phyloP scores from a whole-genome alignment of 2,797 vertebrate species.

The Micromesistius poutassou region DNA sequence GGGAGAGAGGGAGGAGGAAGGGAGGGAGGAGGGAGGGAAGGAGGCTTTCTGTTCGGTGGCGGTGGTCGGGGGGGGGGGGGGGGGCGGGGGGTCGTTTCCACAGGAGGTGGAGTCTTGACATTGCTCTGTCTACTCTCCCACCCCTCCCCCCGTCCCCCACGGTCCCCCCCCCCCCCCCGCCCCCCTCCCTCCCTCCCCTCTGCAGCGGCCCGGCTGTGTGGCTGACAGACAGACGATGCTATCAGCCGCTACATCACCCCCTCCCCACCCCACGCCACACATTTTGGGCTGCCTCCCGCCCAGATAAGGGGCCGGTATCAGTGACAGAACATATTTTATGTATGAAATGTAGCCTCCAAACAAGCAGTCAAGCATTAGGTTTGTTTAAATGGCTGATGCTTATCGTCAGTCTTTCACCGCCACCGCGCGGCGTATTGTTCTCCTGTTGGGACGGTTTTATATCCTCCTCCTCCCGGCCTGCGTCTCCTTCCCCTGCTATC shows the following conservation, averaged over 20 bases:
- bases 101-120: too few species aligned
- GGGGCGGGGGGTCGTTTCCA: too few species aligned
- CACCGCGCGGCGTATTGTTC: conserved; percentile 72
- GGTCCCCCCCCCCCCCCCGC: conserved; percentile 21
- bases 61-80: neutral
- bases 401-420: conserved; percentile 86
- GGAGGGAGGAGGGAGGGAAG: too few species aligned
- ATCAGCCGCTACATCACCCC: conserved; percentile 80
- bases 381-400: conserved; percentile 97
- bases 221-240: conserved; percentile 81
- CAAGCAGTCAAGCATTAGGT: conserved; percentile 95
- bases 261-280: conserved; percentile 52
- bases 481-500: too few species aligned
- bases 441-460: conserved; percentile 29
- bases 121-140: too few species aligned
- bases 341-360: conserved; percentile 94
- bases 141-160: conserved; percentile 23
- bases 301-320: conserved; percentile 95
- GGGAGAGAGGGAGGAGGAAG: too few species aligned
- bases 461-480: too few species aligned
- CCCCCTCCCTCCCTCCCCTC: conserved; percentile 55
- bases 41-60: neutral
- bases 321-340: conserved; percentile 99
- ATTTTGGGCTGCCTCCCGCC: conserved; percentile 81
- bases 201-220: conserved; percentile 63